Evolutionary conservation across 2,888 invertebrate genomes (phyloP), one percentile per base, ranked within the genome.

Genomic region (Argynnis bischoffii): DNA sequence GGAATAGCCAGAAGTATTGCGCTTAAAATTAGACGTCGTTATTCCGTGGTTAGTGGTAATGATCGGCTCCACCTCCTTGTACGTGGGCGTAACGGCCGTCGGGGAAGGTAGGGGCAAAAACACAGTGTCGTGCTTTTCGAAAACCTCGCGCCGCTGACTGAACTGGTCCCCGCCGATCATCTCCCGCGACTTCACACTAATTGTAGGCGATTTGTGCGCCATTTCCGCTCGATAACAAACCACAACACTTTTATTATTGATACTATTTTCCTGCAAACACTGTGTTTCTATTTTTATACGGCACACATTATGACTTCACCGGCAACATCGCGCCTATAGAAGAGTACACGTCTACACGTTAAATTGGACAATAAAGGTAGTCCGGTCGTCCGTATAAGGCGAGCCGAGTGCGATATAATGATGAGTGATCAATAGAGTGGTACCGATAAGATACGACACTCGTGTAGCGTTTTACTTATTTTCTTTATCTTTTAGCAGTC

Each of bases 141-240:
- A 92, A 83, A 92, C 89, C 78, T 92, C 92, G 77, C 92, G 92
- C 72, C 92, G 87, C 85, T 87, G 89, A 88, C 88, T 91, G 87
- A 92, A 92, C 89, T 86, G 87, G 75, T 92, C 90, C 72, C 78
- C 88, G 71, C 92, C 92, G 81, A 92, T 92, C 78, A 90, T 86
- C 87, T 92, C 92, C 72, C 92, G 90, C 84, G 88, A 87, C 88
- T 85, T 90, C 77, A 92, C 86, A 81, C 90, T 89, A 75, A 83
- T 83, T 76, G 92, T 92, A 79, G 92, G 92, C 84, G 92, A 92
- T 89, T 86, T 90, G 75, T 88, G 85, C 80, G 84, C 81, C 92
- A 92, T 92, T 89, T 89, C 88, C 89, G 89, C 86, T 86, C 89
- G 88, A 90, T 91, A 86, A 90, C 85, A 90, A 88, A 91, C 92